A percentile compares a stretch with the other conserved stretches of the same genome.
phyloP scores from a whole-genome alignment of 2,888 invertebrate species.

The Idaea aversata region DNA sequence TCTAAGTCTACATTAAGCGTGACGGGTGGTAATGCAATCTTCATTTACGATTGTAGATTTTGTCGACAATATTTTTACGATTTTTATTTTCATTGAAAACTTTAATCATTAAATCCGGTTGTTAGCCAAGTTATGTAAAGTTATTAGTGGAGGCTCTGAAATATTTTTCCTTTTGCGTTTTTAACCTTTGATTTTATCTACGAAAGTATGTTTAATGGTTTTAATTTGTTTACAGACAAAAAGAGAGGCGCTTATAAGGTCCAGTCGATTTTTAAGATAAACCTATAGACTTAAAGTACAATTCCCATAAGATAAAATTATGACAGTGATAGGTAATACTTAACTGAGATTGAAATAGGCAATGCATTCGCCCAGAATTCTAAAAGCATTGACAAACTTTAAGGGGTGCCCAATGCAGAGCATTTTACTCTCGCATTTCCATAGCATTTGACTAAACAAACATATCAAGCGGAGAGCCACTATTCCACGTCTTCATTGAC shows the following conservation, averaged over 20 bases:
- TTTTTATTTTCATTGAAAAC: constrained; percentile 35
- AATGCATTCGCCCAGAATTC: constrained; percentile 1
- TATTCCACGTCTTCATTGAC: constrained; percentile 71
- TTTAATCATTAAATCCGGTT: constrained; percentile 31
- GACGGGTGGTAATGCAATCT: constrained; percentile 48
- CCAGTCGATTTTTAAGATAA: not conserved
- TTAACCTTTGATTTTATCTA: constrained; percentile 21
- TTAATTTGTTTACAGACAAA: too few species aligned
- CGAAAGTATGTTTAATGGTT: constrained; percentile 15
- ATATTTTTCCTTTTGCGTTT: constrained; percentile 23
- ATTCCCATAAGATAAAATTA: not conserved
- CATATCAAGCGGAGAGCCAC: constrained; percentile 63
- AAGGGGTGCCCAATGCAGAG: constrained; percentile 45
- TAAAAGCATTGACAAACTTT: constrained; percentile 2
- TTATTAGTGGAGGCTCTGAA: constrained; percentile 29
- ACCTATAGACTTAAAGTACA: not conserved
- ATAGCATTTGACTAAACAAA: constrained; percentile 79
- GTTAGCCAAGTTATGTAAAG: constrained; percentile 30
- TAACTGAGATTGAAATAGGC: not conserved
- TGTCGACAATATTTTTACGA: constrained; percentile 38
- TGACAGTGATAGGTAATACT: not conserved
- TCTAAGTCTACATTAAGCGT: constrained; percentile 36
- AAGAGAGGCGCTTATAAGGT: not conserved
- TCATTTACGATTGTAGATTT: constrained; percentile 47
- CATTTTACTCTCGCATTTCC: constrained; percentile 60